Evolutionary conservation across 1,140 invertebrate species (phyloP).

Genomic region (Ceratoteleas bidentatus): DNA sequence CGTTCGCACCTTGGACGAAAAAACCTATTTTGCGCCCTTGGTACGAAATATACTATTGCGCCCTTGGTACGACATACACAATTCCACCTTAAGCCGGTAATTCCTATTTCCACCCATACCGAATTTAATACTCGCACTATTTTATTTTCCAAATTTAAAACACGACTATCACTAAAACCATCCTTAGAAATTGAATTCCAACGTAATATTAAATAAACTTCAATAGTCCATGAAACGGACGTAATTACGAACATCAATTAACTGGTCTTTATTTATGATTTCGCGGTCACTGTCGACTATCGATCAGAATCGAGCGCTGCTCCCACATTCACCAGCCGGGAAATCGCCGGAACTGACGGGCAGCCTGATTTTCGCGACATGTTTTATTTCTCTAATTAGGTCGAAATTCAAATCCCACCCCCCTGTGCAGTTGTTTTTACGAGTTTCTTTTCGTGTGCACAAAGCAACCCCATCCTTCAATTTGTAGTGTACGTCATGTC

Average conservation of each 20-base stretch:
- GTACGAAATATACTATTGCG: too few relatives aligned
- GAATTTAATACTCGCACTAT: too few relatives aligned
- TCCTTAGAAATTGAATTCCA: too few relatives aligned
- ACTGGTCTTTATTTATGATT: slow-evolving; percentile 43
- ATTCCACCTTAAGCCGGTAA: too few relatives aligned
- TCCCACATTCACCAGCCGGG: background rate
- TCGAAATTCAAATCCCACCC: slow-evolving; percentile 73
- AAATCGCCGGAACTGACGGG: background rate
- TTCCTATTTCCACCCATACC: too few relatives aligned
- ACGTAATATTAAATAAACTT: too few relatives aligned
- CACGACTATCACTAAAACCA: too few relatives aligned
- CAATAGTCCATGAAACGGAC: too few relatives aligned
- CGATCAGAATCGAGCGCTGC: slow-evolving; percentile 9
- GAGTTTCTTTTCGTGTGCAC: slow-evolving; percentile 55
- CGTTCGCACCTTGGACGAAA: too few relatives aligned
- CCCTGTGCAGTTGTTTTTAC: slow-evolving; percentile 32
- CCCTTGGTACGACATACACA: too few relatives aligned
- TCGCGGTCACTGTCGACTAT: slow-evolving; percentile 48
- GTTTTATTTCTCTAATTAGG: slow-evolving; percentile 75
- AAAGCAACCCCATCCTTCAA: slow-evolving; percentile 68
- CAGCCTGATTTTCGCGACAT: slow-evolving; percentile 66
- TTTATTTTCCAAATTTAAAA: too few relatives aligned
- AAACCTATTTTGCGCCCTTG: too few relatives aligned
- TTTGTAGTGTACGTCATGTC: slow-evolving; percentile 77
- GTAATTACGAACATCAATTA: slow-evolving; percentile 30